Percentiles rank a stretch among this genome's conserved stretches.
Evolutionary conservation across 2,113 vertebrate genomes (phyloP).

Genomic region (Lepus europaeus): DNA sequence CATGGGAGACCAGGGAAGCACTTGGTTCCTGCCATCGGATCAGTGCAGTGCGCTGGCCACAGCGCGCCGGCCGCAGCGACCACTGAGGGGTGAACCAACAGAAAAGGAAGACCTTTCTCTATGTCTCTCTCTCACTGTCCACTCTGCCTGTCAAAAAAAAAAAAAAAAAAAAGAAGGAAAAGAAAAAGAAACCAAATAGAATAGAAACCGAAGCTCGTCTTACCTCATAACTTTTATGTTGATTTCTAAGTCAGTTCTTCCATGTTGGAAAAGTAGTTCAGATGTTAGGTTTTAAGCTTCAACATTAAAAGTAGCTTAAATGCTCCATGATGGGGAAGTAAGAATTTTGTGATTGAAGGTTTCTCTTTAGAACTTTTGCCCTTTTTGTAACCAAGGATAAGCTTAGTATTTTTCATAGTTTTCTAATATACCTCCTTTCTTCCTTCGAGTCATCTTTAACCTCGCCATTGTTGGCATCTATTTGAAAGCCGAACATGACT

Average conservation of each 20-base stretch:
- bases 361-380: neutral
- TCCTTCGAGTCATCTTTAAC: neutral
- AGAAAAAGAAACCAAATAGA: no score
- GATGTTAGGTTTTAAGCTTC: neutral
- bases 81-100: no score
- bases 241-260: conserved; percentile 16
- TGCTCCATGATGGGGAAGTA: neutral
- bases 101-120: no score
- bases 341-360: neutral
- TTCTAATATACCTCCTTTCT: neutral
- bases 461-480: neutral
- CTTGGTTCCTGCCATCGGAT: no score
- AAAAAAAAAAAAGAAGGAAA: no score
- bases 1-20: no score
- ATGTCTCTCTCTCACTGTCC: no score
- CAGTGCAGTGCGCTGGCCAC: no score
- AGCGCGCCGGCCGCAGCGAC: no score
- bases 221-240: neutral
- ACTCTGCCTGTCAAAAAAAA: no score
- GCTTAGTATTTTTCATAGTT: neutral
- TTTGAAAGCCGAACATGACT: neutral
- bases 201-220: neutral
- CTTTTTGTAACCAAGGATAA: neutral
- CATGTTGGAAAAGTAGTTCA: neutral
- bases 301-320: neutral